Evolutionary conservation across 2,888 invertebrate genomes (phyloP), one percentile per base, ranked within the genome.

Genomic region (Scrobipalpa costella): DNA sequence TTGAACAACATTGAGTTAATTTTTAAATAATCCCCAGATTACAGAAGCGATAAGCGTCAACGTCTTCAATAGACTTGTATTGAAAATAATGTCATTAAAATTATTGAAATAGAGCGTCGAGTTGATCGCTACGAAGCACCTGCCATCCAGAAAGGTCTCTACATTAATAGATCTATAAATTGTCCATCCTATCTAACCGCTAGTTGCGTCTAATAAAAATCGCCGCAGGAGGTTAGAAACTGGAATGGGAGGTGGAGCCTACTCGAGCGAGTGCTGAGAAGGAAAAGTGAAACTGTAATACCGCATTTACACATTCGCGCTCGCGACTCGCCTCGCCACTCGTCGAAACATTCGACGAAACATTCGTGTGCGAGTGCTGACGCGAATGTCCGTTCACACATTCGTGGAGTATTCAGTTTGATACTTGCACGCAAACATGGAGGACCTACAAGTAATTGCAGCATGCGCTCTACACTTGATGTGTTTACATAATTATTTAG

Each of bases 241-340:
- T 62, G 60, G 62, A 59, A 34, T 61, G 19, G 21, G 21, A 27
- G 57, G n/a, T 34, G 13, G 47, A 61, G 44, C 49, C 50, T 34
- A 34, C 55, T 19, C 17, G 17, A n/a, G 15, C 15, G 52, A 63
- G 63, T 34, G 60, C 50, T 73, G 68, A 69, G 78, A 83, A 82
- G 83, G 85, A 88, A 88, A 90, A 90, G 88, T 88, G 86, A 89
- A 90, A 88, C 80, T 85, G 84, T 85, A 88, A n/a, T n/a, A n/a
- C n/a, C n/a, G n/a, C n/a, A n/a, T n/a, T n/a, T n/a, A n/a, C n/a
- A n/a, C n/a, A n/a, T n/a, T n/a, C n/a, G n/a, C n/a, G n/a, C n/a
- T n/a, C n/a, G n/a, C n/a, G n/a, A n/a, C n/a, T n/a, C n/a, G n/a
- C n/a, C n/a, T n/a, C n/a, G n/a, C n/a, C n/a, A n/a, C n/a, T n/a